A percentile compares a stretch with the other conserved stretches of the same genome.
phyloP scores from a whole-genome alignment of 2,888 invertebrate genomes.

The Lysandra coridon region DNA sequence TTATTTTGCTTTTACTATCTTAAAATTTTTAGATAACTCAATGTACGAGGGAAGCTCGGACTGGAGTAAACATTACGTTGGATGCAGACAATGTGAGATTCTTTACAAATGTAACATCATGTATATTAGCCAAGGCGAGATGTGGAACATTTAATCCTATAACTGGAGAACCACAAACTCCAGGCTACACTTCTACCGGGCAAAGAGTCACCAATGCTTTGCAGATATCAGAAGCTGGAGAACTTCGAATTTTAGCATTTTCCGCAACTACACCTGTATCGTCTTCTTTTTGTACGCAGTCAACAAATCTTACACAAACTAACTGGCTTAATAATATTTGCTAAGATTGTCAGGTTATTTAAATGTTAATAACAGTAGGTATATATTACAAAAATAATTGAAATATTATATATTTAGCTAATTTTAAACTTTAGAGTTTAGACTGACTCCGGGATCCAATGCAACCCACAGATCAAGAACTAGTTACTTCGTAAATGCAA shows the following conservation, averaged over 20 bases:
- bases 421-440: too few species aligned
- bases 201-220: constrained; percentile 75
- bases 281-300: constrained; percentile 76
- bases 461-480: too few species aligned
- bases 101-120: constrained; percentile 83
- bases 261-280: constrained; percentile 72
- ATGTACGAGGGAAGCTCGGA: constrained; percentile 76
- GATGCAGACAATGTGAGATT: constrained; percentile 77
- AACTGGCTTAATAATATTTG: constrained; percentile 71
- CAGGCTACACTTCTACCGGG: constrained; percentile 64
- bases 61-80: constrained; percentile 69
- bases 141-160: constrained; percentile 83
- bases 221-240: constrained; percentile 78
- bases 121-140: constrained; percentile 82
- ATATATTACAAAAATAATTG: too few species aligned
- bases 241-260: constrained; percentile 78
- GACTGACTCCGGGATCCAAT: too few species aligned
- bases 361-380: too few species aligned
- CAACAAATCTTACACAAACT: constrained; percentile 75
- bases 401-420: too few species aligned
- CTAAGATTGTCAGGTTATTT: neutral
- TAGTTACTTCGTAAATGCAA: too few species aligned
- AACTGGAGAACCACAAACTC: constrained; percentile 82
- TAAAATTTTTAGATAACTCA: constrained; percentile 65
- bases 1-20: neutral